Evolutionary conservation across 2,888 invertebrate genomes (phyloP), one percentile per base, ranked within the genome.

Genomic region (Habrosyne pyritoides): DNA sequence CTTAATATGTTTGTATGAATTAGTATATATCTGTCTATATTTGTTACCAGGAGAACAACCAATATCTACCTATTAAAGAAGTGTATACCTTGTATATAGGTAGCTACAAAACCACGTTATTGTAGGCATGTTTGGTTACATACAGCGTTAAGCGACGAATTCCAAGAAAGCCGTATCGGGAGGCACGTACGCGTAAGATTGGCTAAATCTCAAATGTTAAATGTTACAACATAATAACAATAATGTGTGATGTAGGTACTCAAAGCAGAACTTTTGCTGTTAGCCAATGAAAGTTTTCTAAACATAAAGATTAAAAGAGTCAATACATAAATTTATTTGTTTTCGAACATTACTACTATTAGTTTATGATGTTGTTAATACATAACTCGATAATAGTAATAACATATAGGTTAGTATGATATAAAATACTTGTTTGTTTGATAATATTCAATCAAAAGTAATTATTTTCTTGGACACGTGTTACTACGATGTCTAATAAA

Each of bases 151-250:
- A 79, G 78, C 79, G 81, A 82, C 77, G 79, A 75, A 79, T 91
- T 90, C 91, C 74, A 59, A 88, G 91, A 91, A 91, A 84, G 69
- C 87, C 83, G 83, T 86, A 88, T 86, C 73, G 83, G 89, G 88
- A 91, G 77, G 87, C 91, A 91, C 91, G 91, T 90, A 87, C 91
- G 84, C 75, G 73, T 75, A 76, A 79, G 83, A 87, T 89, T 86
- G 83, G 86, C 83, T 82, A 87, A 87, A 87, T 86, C 79, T 85
- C 78, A 68, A 75, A 64, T 74, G 78, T 81, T 81, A 74, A 83
- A 84, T 80, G 77, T 81, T 79, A 81, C 81, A 80, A 80, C 79
- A 77, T 75, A 79, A 83, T 83, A 84, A 84, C 77, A 83, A 77
- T 81, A 76, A 78, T 72, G 73, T 69, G 63, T 66, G 65, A 67